These are phyloP conservation scores for Conomelus anceps DNA, from an alignment of 2,888 invertebrate genomes.

Conservation along the genomic window DNA sequence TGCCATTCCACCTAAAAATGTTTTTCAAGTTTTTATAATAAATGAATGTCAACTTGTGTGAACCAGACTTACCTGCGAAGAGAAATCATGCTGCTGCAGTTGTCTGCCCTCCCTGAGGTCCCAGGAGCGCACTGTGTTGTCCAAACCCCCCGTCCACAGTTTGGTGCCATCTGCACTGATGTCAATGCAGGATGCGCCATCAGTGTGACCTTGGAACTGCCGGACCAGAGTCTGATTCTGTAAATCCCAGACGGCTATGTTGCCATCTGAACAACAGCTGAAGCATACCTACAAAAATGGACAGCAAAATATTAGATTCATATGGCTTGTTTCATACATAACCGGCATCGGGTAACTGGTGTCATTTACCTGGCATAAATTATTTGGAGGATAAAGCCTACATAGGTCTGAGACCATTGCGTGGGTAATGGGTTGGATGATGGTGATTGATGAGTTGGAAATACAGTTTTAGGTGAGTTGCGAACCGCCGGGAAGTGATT, in stretches of 20 bases:
- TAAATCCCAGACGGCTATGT: conserved; percentile 94
- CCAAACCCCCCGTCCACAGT: conserved; percentile 88
- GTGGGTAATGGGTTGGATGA: too few species aligned
- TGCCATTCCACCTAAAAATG: too few species aligned
- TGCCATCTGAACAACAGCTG: conserved; percentile 97
- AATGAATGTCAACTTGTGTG: too few species aligned
- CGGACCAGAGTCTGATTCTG: conserved; percentile 86
- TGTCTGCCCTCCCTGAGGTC: conserved; percentile 89
- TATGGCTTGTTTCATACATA: too few species aligned
- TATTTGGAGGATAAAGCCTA: too few species aligned
- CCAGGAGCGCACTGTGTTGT: conserved; percentile 96
- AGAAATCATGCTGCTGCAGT: conserved; percentile 91
- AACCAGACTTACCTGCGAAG: conserved; percentile 72
- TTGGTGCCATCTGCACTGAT: conserved; percentile 89
- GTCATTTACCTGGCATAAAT: too few species aligned
- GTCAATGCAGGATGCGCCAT: conserved; percentile 96
- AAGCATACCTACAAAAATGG: conserved; percentile 65
- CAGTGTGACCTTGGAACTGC: conserved; percentile 93
- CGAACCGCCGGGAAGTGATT: too few species aligned
- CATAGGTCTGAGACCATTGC: too few species aligned
- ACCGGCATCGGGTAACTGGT: too few species aligned
- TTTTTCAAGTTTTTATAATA: too few species aligned
- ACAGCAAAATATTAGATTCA: neutral
- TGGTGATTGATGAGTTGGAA: too few species aligned
- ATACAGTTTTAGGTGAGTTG: too few species aligned